Base-by-base conservation (phyloP, 2,113 vertebrate genomes). In the Clarias macrocephalus region DNA sequence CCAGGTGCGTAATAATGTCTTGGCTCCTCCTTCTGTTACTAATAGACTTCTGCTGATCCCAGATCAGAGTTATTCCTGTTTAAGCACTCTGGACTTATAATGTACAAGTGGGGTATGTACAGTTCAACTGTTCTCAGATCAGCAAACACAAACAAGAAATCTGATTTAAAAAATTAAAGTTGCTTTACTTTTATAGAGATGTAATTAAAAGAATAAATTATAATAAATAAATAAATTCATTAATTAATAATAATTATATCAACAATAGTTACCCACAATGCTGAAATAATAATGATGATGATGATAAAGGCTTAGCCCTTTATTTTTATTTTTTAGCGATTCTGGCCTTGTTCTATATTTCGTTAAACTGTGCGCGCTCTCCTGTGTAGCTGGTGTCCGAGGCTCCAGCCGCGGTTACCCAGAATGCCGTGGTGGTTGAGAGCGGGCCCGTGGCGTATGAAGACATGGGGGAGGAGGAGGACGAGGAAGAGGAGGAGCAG, bases 361-460 rank as follows among this genome's bases (percentile, higher is more conserved):
- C 37, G n/a, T 25, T 10, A 73, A 42, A 18, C 28, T 21, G 37
- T 2, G 19, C 65, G 18, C 18, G 54, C 37, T 88, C 0, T 68
- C 57, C 2, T 76, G 8, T 33, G 16, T 83, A 88, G n/a, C 63
- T 62, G 59, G 85, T 91, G 83, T 88, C 52, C 15, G 1, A 54
- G 65, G 18, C 92, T 19, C 90, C 91, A n/a, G 48, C 86, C 6
- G 86, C 33, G 18, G 76, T 87, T 86, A 90, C 63, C n/a, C 85
- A 84, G 85, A 89, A 90, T 80, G 33, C 93, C 0, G 94, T 96
- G 30, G 89, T 99, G 85, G 97, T 99, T 88, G 98, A 99, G 92
- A 97, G 96, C 1, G 98, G 98, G 7, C 97, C 98, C 0, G 97
- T 99, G 3, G 89, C 94, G 0, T 98, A 98, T 65, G 97, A 96